Base-by-base conservation (phyloP, 1,140 invertebrate species). In the Diuraphis noxia region DNA sequence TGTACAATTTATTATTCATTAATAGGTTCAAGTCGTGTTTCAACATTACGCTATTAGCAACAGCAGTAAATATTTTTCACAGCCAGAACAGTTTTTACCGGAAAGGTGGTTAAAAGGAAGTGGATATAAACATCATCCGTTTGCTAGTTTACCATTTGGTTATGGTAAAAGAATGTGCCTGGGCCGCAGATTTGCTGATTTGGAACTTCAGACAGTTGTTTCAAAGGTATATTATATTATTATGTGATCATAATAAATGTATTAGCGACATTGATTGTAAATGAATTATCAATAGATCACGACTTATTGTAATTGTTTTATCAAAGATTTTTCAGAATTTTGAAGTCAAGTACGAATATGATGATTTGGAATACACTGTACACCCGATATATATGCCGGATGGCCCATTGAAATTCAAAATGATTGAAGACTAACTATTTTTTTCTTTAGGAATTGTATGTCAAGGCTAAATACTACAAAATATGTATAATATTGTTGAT, bases 91-190 rank as follows among this genome's bases (percentile, higher is more conserved):
- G 91, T 98, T 97, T 93, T 91, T 95, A 5, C 97, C 97, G 0
- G 97, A 97, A 93, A 94, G 97, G 79, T 98, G 97, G 97, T 92
- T 97, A 43, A 95, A 95, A 93, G 92, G 92, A 40, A 93, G 86
- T 63, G 88, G 86, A 81, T 63, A 91, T 30, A 92, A 92, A 52
- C 93, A 93, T 41, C 93, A 92, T 92, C 96, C 96, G 13, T 97
- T 97, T 93, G 96, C 96, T 0, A 96, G 96, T 8, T 94, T 97
- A 88, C 97, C 97, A 5, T 98, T 97, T 94, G 97, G 97, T 38
- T 97, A 96, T 94, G 97, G 97, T 0, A 94, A 96, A 90, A 95
- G 97, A 92, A 97, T 97, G 95, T 98, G 97, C 93, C 94, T 97
- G 43, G 97, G 97, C 21, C 95, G 96, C 91, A 94, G 97, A 92